Conservation (phyloP, 2,113 vertebrate species). For the Scatophagus argus region DNA sequence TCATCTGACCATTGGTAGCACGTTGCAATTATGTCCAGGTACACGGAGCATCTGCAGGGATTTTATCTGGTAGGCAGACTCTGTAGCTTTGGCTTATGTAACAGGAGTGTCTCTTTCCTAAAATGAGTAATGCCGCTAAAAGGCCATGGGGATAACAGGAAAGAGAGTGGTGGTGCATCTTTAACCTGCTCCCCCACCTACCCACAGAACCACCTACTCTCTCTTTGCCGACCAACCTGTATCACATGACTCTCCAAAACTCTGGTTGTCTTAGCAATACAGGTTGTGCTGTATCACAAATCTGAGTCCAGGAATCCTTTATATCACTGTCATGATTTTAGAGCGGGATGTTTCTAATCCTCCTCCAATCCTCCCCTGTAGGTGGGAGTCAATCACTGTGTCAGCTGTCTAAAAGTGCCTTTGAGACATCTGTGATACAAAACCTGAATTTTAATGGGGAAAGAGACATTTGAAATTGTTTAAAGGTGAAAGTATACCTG, state of each 20-base stretch:
- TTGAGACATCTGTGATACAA: background rate
- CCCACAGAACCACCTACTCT: constrained; percentile 70
- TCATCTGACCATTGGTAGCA: constrained; percentile 24
- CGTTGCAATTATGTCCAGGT: constrained; percentile 50
- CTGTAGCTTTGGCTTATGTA: constrained; percentile 67
- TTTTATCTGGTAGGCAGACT: constrained; percentile 57
- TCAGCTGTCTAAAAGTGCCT: constrained; percentile 10
- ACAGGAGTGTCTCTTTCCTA: constrained; percentile 71
- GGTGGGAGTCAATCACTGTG: constrained; percentile 22
- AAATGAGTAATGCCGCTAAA: constrained; percentile 74
- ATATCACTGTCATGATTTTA: constrained; percentile 26
- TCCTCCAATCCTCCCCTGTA: constrained; percentile 22
- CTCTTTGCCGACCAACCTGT: constrained; percentile 41
- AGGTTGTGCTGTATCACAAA: constrained; percentile 43
- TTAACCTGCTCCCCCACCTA: constrained; percentile 71
- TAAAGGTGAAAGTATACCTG: constrained; percentile 7
- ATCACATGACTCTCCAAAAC: constrained; percentile 40
- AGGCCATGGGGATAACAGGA: constrained; percentile 68
- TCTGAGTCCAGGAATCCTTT: constrained; percentile 30
- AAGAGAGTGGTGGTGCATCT: constrained; percentile 61
- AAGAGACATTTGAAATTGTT: constrained; percentile 2
- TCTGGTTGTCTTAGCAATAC: constrained; percentile 29
- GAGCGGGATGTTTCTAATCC: constrained; percentile 8
- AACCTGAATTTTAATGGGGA: constrained; percentile 10
- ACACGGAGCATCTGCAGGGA: constrained; percentile 49